Evolutionary conservation across 2,797 vertebrate species (phyloP).

Genomic region (Gallinago stenura): DNA sequence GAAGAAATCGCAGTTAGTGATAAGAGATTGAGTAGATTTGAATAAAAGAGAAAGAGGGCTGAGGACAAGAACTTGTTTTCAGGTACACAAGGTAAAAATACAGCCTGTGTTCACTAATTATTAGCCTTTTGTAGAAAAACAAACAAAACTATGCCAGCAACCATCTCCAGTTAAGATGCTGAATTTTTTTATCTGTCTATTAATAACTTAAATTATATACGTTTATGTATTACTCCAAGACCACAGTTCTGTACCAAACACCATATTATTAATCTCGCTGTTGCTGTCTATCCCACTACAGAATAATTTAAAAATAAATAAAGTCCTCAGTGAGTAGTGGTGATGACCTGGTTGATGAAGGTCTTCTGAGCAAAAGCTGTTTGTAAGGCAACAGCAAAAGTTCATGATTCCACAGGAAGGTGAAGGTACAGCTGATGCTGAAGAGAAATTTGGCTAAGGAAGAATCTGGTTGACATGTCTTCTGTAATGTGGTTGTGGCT

Average conservation of each 20-base stretch:
- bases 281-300: not conserved
- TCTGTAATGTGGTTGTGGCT: not conserved
- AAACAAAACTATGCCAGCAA: not conserved
- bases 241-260: not conserved
- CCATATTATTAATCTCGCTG: not conserved
- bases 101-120: not conserved
- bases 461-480: not conserved
- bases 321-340: not conserved
- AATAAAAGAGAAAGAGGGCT: not conserved
- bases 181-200: not conserved
- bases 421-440: not conserved
- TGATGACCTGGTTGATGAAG: not conserved
- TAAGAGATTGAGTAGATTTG: not conserved
- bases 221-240: not conserved
- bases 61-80: not conserved
- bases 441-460: not conserved
- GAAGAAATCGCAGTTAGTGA: not conserved
- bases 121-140: not conserved
- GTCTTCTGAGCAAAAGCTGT: not conserved
- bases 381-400: not conserved
- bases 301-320: not conserved
- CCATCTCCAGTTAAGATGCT: not conserved
- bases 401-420: not conserved
- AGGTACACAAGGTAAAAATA: not conserved
- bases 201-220: not conserved